phyloP scores from a whole-genome alignment of 2,113 vertebrate species.

The Protobothrops mucrosquamatus region DNA sequence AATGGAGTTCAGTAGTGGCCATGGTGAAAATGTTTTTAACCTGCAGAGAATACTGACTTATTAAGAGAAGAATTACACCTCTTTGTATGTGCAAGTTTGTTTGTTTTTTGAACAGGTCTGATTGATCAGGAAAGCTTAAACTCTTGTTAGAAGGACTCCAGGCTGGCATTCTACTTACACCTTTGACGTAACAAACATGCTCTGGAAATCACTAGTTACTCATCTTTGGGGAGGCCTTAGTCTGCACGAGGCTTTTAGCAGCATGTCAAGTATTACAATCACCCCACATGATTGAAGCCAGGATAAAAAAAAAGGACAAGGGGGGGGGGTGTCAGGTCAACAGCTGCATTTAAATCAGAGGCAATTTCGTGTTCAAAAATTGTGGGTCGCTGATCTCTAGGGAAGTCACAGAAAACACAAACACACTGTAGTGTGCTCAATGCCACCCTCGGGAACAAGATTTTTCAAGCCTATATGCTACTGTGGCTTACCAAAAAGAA shows the following conservation, averaged over 20 bases:
- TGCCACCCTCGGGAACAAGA: neutral
- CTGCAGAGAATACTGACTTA: neutral
- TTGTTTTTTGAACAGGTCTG: neutral
- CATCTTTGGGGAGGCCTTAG: neutral
- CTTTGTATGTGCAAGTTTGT: neutral
- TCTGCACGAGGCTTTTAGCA: neutral
- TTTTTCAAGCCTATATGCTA: neutral
- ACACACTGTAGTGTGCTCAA: neutral
- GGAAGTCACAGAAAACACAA: neutral
- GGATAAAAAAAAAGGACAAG: neutral
- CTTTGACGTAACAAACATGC: neutral
- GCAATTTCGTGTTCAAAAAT: neutral
- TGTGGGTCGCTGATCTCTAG: neutral
- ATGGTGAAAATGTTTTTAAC: neutral
- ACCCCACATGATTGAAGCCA: neutral
- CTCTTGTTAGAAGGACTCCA: neutral
- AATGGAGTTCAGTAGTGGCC: neutral
- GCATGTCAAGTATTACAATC: neutral
- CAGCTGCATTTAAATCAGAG: neutral
- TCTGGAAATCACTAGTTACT: neutral
- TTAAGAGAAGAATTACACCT: neutral
- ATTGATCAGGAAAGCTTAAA: neutral
- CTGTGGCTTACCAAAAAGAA: neutral
- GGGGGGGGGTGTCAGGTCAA: neutral
- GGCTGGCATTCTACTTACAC: neutral